Evolutionary conservation across 1,140 invertebrate genomes (phyloP), one percentile per base, ranked within the genome.

Genomic region (Mizuhopecten yessoensis): DNA sequence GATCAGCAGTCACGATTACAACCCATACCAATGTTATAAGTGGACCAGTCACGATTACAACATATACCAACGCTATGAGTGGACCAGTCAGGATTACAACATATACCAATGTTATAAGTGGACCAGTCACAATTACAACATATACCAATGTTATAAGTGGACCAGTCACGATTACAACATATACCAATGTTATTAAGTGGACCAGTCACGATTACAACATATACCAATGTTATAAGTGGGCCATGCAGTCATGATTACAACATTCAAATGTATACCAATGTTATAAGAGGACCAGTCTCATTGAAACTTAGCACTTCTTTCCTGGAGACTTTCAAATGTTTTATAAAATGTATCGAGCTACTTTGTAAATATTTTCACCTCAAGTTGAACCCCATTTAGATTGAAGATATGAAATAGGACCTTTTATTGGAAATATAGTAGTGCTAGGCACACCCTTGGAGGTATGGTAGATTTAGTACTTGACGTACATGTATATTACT

Each of bases 361-460:
- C n/a, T 29, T 29, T 75, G 57, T 75, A 75, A 75, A 75, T 75
- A 75, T 75, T 75, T 75, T 75, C 57, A 75, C 57, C 57, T 75
- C 57, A 75, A n/a, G 57, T 75, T 75, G 57, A 75, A 75, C 57
- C 57, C 57, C 23, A 75, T 75, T 75, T 75, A 75, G 57, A 75
- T 75, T 29, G n/a, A n/a, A 75, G 57, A 75, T 75, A 75, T n/a
- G 57, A 75, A 75, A 75, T 29, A 9, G 57, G 57, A n/a, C 23
- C 57, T 75, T 75, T 75, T 29, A 75, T 23, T 75, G 45, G 45
- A 49, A 49, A 49, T 49, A 49, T 17, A 49, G 45, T 49, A n/a
- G n/a, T 29, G 5, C 5, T 17, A 75, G 57, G 57, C 9, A 75
- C 57, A n/a, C 57, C n/a, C 57, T 75, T 75, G n/a, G n/a, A 75